Conservation (phyloP, 92 coral and sea anemone species). For the Epizoanthus fatuus region DNA sequence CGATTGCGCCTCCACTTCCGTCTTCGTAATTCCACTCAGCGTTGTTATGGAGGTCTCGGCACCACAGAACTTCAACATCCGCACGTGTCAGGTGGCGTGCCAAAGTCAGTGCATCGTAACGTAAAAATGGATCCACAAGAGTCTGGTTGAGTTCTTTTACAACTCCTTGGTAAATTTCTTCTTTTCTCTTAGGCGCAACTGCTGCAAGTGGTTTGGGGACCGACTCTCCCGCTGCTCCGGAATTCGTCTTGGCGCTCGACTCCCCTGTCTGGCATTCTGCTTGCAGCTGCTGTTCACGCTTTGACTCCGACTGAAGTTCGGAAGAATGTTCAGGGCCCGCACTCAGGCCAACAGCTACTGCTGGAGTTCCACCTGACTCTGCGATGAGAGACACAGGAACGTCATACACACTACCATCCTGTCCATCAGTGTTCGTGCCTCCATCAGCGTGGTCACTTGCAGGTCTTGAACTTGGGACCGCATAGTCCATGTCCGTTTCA, state of each 20-base stretch:
- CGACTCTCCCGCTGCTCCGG: conserved; percentile 4
- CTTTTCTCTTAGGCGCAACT: conserved; percentile 16
- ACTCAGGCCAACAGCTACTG: not conserved
- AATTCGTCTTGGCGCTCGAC: not conserved
- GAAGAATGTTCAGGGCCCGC: not conserved
- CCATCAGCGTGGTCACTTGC: conserved; percentile 3
- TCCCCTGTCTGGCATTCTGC: not conserved
- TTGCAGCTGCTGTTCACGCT: not conserved
- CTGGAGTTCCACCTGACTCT: conserved; percentile 2
- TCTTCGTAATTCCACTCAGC: conserved; percentile 71
- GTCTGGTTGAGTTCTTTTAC: conserved; percentile 81
- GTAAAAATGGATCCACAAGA: conserved; percentile 75
- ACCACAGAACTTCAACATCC: conserved; percentile 89
- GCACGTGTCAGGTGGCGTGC: conserved; percentile 95
- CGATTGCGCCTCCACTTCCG: conserved; percentile 86
- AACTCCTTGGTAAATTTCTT: conserved; percentile 82
- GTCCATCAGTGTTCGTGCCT: conserved; percentile 8
- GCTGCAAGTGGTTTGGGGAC: conserved; percentile 15
- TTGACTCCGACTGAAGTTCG: not conserved
- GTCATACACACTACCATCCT: conserved; percentile 39
- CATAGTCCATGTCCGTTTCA: conserved; percentile 59
- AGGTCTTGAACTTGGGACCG: conserved; percentile 66
- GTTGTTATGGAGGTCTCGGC: conserved; percentile 60
- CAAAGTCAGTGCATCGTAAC: conserved; percentile 80
- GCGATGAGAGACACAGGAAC: conserved; percentile 37